Evolutionary conservation across 2,113 vertebrate genomes (phyloP).

Genomic region (Rhinoderma darwinii): DNA sequence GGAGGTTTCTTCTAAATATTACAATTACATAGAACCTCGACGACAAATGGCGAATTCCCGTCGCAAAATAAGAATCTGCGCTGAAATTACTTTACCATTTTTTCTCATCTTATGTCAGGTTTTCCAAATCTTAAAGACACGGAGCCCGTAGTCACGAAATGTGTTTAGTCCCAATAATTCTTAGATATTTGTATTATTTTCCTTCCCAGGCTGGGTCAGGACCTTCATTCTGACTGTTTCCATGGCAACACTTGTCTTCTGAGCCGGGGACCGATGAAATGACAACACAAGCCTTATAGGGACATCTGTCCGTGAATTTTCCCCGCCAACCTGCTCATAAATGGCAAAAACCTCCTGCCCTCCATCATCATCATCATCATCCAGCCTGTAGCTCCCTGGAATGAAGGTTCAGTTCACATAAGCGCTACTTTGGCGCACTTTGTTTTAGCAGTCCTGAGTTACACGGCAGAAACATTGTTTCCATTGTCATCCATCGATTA

Average conservation of each 20-base stretch:
- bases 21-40: neutral
- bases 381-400: neutral
- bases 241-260: conserved; percentile 33
- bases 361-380: neutral
- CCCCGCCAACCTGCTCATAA: neutral
- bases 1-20: too few relatives aligned
- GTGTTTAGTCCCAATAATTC: neutral
- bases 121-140: neutral
- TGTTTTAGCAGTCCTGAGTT: neutral
- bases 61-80: neutral
- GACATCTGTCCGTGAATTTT: conserved; percentile 4
- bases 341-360: neutral
- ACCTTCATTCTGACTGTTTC: conserved; percentile 41
- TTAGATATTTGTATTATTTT: conserved; percentile 24
- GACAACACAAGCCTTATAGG: conserved; percentile 16
- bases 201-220: conserved; percentile 27
- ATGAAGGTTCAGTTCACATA: neutral
- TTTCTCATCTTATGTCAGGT: neutral
- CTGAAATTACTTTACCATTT: neutral
- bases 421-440: neutral
- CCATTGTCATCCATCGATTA: neutral
- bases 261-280: neutral
- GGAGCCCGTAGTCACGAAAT: neutral
- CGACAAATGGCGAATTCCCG: neutral
- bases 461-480: neutral